These are phyloP conservation scores for Brachypterus glaber DNA, from an alignment of 2,888 invertebrate genomes.

Conservation along the genomic window DNA sequence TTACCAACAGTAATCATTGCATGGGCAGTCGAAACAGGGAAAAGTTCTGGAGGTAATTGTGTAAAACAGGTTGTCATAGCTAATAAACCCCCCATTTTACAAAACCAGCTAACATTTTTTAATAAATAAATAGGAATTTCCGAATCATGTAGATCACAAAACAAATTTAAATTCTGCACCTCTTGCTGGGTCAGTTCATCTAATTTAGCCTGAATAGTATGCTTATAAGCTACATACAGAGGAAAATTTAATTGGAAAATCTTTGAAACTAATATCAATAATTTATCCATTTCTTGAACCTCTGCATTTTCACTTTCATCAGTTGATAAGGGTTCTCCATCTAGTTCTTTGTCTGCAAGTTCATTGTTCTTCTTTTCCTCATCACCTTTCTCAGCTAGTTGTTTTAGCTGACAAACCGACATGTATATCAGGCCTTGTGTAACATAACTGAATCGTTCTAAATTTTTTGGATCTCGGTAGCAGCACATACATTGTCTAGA, in stretches of 20 bases:
- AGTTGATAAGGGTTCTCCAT: conserved; percentile 43
- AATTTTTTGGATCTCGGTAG: conserved; percentile 85
- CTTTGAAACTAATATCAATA: conserved; percentile 81
- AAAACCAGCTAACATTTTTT: conserved; percentile 87
- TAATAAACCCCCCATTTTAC: conserved; percentile 81
- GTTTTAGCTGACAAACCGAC: conserved; percentile 73
- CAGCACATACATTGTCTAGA: conserved; percentile 91
- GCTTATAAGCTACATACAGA: conserved; percentile 77
- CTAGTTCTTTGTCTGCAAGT: conserved; percentile 26
- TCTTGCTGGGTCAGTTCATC: conserved; percentile 81
- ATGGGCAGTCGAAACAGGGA: conserved; percentile 85
- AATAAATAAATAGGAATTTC: conserved; percentile 86
- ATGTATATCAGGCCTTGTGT: conserved; percentile 80
- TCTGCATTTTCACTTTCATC: conserved; percentile 39
- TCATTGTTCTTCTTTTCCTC: conserved; percentile 21
- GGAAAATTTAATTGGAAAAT: conserved; percentile 85
- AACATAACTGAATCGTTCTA: conserved; percentile 81
- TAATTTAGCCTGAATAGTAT: conserved; percentile 67
- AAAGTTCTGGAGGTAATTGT: conserved; percentile 56
- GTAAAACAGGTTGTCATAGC: conserved; percentile 84
- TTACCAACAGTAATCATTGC: conserved; percentile 72
- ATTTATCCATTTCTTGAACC: conserved; percentile 74
- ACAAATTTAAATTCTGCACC: conserved; percentile 65
- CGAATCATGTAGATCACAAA: conserved; percentile 87
- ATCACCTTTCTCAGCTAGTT: conserved; percentile 41